Evolutionary conservation across 2,888 invertebrate genomes (phyloP).

Genomic region (Aphodius sticticus): DNA sequence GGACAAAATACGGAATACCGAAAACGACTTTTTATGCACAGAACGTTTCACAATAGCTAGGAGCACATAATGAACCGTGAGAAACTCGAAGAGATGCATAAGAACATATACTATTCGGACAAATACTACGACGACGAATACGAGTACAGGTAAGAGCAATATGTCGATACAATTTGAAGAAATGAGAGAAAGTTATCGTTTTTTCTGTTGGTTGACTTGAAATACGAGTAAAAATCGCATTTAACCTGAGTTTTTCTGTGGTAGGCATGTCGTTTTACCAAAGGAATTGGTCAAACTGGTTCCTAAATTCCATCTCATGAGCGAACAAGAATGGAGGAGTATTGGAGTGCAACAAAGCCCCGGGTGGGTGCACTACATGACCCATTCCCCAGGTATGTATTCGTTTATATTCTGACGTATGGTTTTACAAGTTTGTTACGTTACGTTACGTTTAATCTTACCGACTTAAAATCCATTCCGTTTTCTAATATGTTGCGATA

Average conservation of each 20-base stretch:
- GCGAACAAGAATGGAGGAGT: constrained; percentile 92
- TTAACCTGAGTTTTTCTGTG: constrained; percentile 34
- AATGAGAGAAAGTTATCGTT: not conserved
- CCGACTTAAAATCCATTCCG: too few relatives aligned
- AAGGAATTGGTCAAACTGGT: constrained; percentile 90
- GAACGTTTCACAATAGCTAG: not conserved
- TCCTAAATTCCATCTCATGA: constrained; percentile 92
- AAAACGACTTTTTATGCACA: not conserved
- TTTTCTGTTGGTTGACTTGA: not conserved
- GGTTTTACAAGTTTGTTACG: not conserved
- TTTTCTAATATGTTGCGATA: too few relatives aligned
- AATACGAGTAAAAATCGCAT: not conserved
- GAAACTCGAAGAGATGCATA: constrained; percentile 56
- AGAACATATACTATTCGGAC: constrained; percentile 91
- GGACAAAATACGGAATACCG: too few relatives aligned
- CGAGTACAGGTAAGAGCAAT: constrained; percentile 84
- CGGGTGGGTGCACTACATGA: constrained; percentile 98
- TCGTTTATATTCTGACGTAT: not conserved
- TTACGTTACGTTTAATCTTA: too few relatives aligned
- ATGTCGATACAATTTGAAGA: not conserved
- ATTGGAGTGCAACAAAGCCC: constrained; percentile 96
- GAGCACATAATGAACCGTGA: constrained; percentile 47
- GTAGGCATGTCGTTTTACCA: constrained; percentile 93
- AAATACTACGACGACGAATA: constrained; percentile 92
- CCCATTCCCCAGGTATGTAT: constrained; percentile 84